These are phyloP conservation scores for Spodoptera exigua DNA, from an alignment of 2,888 invertebrate genomes.

Conservation along the genomic window DNA sequence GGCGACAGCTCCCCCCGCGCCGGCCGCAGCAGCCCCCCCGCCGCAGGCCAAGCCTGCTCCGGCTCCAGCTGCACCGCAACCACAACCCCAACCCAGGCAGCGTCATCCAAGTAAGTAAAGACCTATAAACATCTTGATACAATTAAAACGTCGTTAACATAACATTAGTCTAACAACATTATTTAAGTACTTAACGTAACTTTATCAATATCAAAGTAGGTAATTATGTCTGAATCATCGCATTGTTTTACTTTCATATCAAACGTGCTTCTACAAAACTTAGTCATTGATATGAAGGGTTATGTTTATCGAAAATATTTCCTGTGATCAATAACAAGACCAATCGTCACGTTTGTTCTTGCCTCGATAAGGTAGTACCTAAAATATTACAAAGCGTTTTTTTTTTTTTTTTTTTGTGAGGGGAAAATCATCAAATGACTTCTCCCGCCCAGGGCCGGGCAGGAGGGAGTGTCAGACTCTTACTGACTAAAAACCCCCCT, in stretches of 20 bases:
- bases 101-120: slow-evolving; percentile 72
- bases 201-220: slow-evolving; percentile 26
- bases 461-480: no score
- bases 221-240: slow-evolving; percentile 24
- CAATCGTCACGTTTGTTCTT: no score
- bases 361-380: no score
- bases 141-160: no score
- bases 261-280: neutral
- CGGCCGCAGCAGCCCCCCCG: slow-evolving; percentile 24
- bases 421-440: no score
- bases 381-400: no score
- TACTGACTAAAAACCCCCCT: no score
- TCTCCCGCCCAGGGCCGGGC: no score
- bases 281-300: slow-evolving; percentile 8
- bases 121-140: no score
- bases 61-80: slow-evolving; percentile 21
- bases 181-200: slow-evolving; percentile 20
- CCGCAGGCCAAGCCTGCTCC: slow-evolving; percentile 27
- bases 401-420: no score
- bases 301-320: no score
- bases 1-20: slow-evolving; percentile 28
- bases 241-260: slow-evolving; percentile 26
- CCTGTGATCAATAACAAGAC: no score
- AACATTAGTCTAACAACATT: neutral
- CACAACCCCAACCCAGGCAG: slow-evolving; percentile 45